A percentile compares a stretch with the other conserved stretches of the same genome.
These are phyloP conservation scores for Semibalanus balanoides DNA, from an alignment of 1,140 invertebrate genomes.

Conservation along the genomic window DNA sequence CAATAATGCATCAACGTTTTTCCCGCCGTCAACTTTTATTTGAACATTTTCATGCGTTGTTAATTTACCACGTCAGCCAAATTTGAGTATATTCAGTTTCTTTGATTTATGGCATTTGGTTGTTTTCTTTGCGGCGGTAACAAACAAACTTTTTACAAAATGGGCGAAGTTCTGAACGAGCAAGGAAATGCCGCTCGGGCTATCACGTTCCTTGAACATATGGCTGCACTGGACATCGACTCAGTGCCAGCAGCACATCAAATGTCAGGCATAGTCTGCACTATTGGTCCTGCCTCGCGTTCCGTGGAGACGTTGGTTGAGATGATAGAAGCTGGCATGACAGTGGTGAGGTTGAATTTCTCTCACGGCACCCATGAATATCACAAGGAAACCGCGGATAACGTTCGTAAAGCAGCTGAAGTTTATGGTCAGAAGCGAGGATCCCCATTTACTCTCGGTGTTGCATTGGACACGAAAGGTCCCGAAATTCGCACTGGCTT, in stretches of 20 bases:
- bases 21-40: background rate
- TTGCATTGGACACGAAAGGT: conserved; percentile 93
- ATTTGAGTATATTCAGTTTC: background rate
- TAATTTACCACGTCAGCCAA: background rate
- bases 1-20: background rate
- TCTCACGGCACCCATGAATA: conserved; percentile 95
- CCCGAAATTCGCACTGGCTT: conserved; percentile 94
- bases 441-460: conserved; percentile 70
- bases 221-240: conserved; percentile 61
- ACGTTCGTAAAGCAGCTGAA: conserved; percentile 68
- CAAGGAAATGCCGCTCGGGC: conserved; percentile 18
- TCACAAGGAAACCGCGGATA: conserved; percentile 76
- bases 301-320: conserved; percentile 70
- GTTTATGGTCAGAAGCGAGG: conserved; percentile 59
- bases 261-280: conserved; percentile 94
- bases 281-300: conserved; percentile 86
- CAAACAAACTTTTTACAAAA: background rate
- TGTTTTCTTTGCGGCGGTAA: background rate
- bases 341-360: conserved; percentile 93
- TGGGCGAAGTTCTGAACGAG: conserved; percentile 10
- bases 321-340: conserved; percentile 98
- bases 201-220: conserved; percentile 22
- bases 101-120: conserved; percentile 4
- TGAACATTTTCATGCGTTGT: background rate
- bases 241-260: conserved; percentile 64